Percentiles rank a stretch among this genome's conserved stretches.
Evolutionary conservation across 2,888 invertebrate genomes (phyloP).

Genomic region (Ennomos erosarius): DNA sequence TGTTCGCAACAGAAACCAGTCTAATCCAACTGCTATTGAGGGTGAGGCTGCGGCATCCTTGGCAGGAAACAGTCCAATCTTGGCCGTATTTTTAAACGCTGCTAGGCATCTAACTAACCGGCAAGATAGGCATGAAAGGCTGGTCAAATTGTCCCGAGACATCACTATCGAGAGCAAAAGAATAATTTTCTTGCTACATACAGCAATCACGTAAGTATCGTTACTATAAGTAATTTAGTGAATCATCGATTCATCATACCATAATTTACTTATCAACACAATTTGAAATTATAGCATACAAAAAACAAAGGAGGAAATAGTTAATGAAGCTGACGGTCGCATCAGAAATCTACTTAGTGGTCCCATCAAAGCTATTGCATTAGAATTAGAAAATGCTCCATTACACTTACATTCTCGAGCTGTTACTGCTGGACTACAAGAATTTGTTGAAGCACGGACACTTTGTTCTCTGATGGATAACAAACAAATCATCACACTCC

Average conservation of each 20-base stretch:
- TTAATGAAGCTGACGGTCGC: slow-evolving; percentile 86
- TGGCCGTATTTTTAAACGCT: slow-evolving; percentile 29
- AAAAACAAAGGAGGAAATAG: slow-evolving; percentile 54
- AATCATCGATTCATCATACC: no score
- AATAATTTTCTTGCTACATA: slow-evolving; percentile 94
- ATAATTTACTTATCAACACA: no score
- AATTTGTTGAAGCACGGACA: slow-evolving; percentile 94
- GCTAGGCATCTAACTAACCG: slow-evolving; percentile 26
- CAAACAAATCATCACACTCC: slow-evolving; percentile 86
- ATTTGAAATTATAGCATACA: slow-evolving; percentile 61
- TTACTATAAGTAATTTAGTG: no score
- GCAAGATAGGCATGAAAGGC: slow-evolving; percentile 35
- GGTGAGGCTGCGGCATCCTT: slow-evolving; percentile 1
- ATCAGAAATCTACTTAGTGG: slow-evolving; percentile 86
- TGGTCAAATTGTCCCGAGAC: slow-evolving; percentile 38
- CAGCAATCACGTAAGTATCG: slow-evolving; percentile 82
- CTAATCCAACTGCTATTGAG: neutral
- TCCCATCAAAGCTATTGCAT: slow-evolving; percentile 86
- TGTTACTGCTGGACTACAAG: slow-evolving; percentile 86
- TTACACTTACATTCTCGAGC: slow-evolving; percentile 78
- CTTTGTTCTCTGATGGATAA: slow-evolving; percentile 89
- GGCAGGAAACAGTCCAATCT: slow-evolving; percentile 24
- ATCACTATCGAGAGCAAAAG: slow-evolving; percentile 89
- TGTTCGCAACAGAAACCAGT: neutral
- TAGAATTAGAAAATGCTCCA: slow-evolving; percentile 90